These are phyloP conservation scores for Aurelia sp. DNA, from an alignment of 30 jellyfish, hydroid and myxozoan species.

Conservation along the genomic window DNA sequence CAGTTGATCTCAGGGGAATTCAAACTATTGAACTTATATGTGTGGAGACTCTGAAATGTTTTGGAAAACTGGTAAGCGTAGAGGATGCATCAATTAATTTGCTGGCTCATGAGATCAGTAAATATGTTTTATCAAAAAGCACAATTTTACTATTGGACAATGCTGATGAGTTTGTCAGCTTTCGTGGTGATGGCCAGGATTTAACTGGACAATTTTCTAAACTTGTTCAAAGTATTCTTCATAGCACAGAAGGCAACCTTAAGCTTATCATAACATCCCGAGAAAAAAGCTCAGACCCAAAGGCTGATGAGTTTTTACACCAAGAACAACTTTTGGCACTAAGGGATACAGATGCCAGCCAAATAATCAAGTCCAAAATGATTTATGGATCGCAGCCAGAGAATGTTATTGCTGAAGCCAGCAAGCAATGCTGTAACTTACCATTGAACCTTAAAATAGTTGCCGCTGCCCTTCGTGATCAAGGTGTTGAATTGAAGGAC, in stretches of 20 bases:
- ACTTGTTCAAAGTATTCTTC: constrained; percentile 13
- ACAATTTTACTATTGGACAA: constrained; percentile 44
- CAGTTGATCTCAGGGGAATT: constrained; percentile 41
- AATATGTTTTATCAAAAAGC: neutral
- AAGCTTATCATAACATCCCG: constrained; percentile 49
- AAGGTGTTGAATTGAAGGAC: constrained; percentile 21
- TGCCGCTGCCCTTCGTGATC: constrained; percentile 41
- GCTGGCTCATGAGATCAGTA: neutral
- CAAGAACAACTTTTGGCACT: constrained; percentile 41
- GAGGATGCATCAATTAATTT: constrained; percentile 46
- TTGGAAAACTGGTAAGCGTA: constrained; percentile 29
- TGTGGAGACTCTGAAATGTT: constrained; percentile 32
- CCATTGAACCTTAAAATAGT: constrained; percentile 40
- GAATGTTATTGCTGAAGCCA: constrained; percentile 5
- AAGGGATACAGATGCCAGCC: constrained; percentile 20
- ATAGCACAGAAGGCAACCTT: neutral
- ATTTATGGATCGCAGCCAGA: constrained; percentile 8
- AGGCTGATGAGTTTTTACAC: constrained; percentile 11
- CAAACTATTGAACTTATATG: constrained; percentile 7
- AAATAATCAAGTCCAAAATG: constrained; percentile 15
- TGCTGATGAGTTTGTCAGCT: constrained; percentile 59
- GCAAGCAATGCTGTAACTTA: constrained; percentile 8
- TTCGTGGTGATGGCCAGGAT: constrained; percentile 28
- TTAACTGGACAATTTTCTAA: constrained; percentile 24
- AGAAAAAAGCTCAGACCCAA: constrained; percentile 15